These are phyloP conservation scores for Cosmopolites sordidus DNA, from an alignment of 2,888 invertebrate species.

Conservation along the genomic window DNA sequence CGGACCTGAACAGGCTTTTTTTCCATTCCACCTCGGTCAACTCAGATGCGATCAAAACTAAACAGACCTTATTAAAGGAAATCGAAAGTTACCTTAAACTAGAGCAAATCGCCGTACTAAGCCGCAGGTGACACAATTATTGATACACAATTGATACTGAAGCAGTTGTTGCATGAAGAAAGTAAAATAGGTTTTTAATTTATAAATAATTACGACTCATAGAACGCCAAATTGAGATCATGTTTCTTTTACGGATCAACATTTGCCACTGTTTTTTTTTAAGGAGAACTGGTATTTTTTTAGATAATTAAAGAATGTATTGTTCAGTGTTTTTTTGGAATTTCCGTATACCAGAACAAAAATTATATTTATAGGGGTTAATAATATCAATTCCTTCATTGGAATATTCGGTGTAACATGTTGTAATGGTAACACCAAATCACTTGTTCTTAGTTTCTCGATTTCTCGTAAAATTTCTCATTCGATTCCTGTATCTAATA, in stretches of 20 bases:
- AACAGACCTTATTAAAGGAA: conserved; percentile 16
- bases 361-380: no score
- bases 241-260: neutral
- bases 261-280: no score
- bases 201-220: conserved; percentile 16
- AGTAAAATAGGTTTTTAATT: conserved; percentile 26
- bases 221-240: neutral
- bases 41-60: neutral
- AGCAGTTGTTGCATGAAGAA: conserved; percentile 18
- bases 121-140: conserved; percentile 28
- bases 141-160: conserved; percentile 27
- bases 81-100: conserved; percentile 28
- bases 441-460: no score
- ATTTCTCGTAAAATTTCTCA: no score
- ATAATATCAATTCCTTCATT: no score
- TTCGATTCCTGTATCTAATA: no score
- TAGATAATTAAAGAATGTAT: no score
- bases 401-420: no score
- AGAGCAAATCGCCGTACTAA: conserved; percentile 25
- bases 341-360: no score
- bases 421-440: no score
- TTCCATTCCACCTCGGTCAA: neutral
- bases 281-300: no score
- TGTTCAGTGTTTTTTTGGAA: no score
- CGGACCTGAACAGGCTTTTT: neutral